phyloP scores from a whole-genome alignment of 2,888 invertebrate species.

The Agrochola lychnidis region DNA sequence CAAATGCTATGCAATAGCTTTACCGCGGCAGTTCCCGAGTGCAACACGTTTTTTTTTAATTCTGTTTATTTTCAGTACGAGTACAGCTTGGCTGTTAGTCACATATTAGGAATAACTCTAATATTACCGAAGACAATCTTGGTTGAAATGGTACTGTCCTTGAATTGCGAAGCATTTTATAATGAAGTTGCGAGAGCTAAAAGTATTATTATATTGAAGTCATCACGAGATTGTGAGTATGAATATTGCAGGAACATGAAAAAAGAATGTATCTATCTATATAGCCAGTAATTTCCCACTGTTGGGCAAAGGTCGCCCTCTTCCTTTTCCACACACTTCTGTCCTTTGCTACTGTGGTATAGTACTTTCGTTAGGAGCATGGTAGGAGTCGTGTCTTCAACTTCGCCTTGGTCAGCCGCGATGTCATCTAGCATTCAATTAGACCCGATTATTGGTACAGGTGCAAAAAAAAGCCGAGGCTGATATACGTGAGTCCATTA shows the following conservation, averaged over 20 bases:
- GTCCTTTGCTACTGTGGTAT: neutral
- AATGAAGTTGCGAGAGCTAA: conserved; percentile 20
- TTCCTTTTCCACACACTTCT: neutral
- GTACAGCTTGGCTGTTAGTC: neutral
- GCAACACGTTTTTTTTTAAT: no score
- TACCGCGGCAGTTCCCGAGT: no score
- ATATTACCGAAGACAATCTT: conserved; percentile 9
- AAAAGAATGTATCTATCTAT: neutral
- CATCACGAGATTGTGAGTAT: conserved; percentile 15
- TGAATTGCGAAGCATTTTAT: conserved; percentile 21
- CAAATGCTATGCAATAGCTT: no score
- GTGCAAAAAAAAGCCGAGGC: no score
- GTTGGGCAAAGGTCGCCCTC: neutral
- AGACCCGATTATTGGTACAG: no score
- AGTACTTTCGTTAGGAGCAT: no score
- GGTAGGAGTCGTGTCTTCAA: no score
- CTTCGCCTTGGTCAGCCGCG: no score
- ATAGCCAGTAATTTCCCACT: neutral
- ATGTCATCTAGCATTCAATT: no score
- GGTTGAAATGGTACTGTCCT: neutral
- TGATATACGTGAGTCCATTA: no score
- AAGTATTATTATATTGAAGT: conserved; percentile 12
- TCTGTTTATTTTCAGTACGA: conserved; percentile 11
- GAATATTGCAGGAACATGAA: neutral
- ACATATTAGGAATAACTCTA: neutral